Evolutionary conservation across 2,113 vertebrate genomes (phyloP).

Genomic region (Grammomys surdaster): DNA sequence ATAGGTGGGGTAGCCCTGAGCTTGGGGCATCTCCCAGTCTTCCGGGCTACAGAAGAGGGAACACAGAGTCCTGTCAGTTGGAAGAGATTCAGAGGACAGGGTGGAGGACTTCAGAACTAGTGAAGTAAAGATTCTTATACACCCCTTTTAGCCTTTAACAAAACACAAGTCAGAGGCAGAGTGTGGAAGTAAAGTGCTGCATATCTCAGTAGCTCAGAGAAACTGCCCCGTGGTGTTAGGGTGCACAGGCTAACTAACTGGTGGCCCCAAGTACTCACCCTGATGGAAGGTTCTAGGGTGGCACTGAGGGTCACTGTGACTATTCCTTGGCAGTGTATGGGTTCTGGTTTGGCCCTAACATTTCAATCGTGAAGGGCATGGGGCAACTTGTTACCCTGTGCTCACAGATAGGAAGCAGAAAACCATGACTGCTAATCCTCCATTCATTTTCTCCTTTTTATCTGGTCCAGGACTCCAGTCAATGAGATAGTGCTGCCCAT

Average conservation of each 20-base stretch:
- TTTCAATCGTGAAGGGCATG: not conserved
- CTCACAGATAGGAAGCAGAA: not conserved
- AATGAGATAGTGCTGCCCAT: not conserved
- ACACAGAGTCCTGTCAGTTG: not conserved
- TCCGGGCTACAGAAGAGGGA: not conserved
- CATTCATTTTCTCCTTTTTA: not conserved
- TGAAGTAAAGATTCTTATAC: not conserved
- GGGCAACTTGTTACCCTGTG: not conserved
- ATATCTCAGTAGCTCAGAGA: not conserved
- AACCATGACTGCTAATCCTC: not conserved
- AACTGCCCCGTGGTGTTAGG: accelerated
- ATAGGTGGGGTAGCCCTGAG: not conserved
- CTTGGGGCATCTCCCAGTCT: not conserved
- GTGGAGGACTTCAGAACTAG: not conserved
- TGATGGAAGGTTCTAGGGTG: accelerated
- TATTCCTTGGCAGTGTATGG: not conserved
- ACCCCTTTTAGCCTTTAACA: not conserved
- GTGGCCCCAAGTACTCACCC: not conserved
- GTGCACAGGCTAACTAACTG: not conserved
- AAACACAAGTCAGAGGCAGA: accelerated
- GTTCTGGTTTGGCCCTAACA: not conserved
- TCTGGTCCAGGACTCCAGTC: not conserved
- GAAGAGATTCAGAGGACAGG: not conserved
- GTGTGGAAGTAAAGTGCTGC: not conserved
- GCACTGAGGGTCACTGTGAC: accelerated